Evolutionary conservation across 1,140 invertebrate species (phyloP).

Genomic region (Drosophila nikananu): DNA sequence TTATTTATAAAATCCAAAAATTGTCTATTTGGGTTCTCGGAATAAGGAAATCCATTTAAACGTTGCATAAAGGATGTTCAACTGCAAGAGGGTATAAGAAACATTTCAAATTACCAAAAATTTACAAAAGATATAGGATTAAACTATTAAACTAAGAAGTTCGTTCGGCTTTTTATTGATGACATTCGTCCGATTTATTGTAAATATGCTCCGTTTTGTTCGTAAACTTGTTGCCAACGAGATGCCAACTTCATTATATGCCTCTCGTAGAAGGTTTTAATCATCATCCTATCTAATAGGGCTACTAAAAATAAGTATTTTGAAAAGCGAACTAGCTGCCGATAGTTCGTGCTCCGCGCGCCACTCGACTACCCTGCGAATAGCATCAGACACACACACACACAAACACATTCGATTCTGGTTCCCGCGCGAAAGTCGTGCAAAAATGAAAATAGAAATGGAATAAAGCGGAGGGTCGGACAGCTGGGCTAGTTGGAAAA

Average conservation of each 20-base stretch:
- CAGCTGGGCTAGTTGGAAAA: constrained; percentile 65
- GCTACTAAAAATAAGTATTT: neutral
- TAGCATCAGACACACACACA: neutral
- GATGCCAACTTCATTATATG: too few species aligned
- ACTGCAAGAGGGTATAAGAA: too few species aligned
- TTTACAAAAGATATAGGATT: too few species aligned
- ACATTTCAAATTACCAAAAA: too few species aligned
- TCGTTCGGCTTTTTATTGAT: too few species aligned
- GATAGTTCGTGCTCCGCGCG: constrained; percentile 4
- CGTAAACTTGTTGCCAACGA: too few species aligned
- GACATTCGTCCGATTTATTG: too few species aligned
- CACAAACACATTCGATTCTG: constrained; percentile 20
- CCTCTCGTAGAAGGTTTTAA: too few species aligned
- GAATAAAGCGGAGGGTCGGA: constrained; percentile 20
- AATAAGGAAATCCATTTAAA: neutral
- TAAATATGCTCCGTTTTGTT: too few species aligned
- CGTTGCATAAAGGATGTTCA: neutral
- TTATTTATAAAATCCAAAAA: constrained; percentile 14
- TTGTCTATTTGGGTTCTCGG: constrained; percentile 15
- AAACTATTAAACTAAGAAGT: too few species aligned
- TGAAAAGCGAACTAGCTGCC: neutral
- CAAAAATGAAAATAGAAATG: constrained; percentile 21
- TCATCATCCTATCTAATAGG: neutral
- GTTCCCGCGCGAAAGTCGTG: constrained; percentile 57
- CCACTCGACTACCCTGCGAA: constrained; percentile 43